phyloP scores from a whole-genome alignment of 2,797 vertebrate genomes.

The Megaceryle alcyon region DNA sequence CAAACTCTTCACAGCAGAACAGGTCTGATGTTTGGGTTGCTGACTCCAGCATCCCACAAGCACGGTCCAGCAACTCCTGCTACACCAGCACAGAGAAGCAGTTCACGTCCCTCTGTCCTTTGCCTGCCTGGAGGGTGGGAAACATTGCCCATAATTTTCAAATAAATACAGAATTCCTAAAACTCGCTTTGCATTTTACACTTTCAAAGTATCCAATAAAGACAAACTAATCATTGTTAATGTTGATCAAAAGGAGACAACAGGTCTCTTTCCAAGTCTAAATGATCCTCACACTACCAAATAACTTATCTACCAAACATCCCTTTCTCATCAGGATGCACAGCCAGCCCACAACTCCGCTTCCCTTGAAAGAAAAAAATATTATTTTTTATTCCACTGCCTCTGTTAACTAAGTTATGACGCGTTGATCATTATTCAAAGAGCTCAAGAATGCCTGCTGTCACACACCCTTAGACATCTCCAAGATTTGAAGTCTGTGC shows the following conservation, averaged over 20 bases:
- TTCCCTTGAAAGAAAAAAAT: neutral
- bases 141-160: neutral
- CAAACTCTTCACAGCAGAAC: neutral
- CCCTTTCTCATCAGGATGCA: neutral
- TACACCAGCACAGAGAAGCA: accelerated
- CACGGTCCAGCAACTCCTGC: neutral
- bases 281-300: neutral
- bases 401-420: neutral
- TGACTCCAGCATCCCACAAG: neutral
- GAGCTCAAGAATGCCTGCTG: neutral
- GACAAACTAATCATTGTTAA: neutral
- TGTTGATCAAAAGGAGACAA: neutral
- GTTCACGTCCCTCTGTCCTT: neutral
- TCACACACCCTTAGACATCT: neutral
- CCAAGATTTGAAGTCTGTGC: neutral
- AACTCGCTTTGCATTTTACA: neutral
- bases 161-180: neutral
- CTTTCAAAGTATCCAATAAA: neutral
- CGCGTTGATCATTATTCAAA: neutral
- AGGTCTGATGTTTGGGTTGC: neutral
- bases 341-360: neutral
- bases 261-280: neutral
- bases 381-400: neutral
- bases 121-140: neutral
- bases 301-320: neutral